A percentile compares a stretch with the other conserved stretches of the same genome.
These are phyloP conservation scores for Isurus oxyrinchus DNA, from an alignment of 2,113 vertebrate species.

Conservation along the genomic window DNA sequence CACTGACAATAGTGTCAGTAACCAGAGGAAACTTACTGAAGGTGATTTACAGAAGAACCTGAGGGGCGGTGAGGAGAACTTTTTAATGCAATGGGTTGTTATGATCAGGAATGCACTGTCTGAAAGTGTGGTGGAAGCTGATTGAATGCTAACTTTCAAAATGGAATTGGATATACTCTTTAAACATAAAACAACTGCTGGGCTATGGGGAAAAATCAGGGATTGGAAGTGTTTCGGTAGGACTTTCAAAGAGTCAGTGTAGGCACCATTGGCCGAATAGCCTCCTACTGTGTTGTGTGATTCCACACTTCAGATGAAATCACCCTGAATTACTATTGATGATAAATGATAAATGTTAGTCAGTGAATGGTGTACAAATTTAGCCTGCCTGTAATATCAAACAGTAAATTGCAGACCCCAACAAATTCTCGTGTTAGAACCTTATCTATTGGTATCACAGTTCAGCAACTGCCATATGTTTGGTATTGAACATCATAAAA, in stretches of 20 bases:
- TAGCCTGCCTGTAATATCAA: background rate
- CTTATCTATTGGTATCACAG: background rate
- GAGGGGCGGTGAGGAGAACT: no score
- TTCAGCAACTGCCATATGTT: background rate
- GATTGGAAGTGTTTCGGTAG: background rate
- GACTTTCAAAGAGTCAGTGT: background rate
- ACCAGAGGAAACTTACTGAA: background rate
- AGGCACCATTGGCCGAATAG: background rate
- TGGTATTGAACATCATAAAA: background rate
- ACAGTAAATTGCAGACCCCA: background rate
- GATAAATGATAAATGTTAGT: background rate
- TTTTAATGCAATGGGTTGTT: background rate
- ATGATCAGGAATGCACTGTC: background rate
- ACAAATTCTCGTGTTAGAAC: background rate
- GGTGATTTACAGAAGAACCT: background rate
- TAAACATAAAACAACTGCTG: background rate
- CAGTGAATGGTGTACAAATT: background rate
- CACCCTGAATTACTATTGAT: background rate
- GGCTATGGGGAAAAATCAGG: background rate
- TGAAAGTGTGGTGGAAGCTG: background rate
- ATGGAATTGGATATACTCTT: background rate
- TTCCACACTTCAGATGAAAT: background rate
- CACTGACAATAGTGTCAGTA: background rate
- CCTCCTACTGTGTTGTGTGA: background rate
- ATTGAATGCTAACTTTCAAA: background rate